Evolutionary conservation across 2,797 vertebrate genomes (phyloP).

Genomic region (Acrocephalus scirpaceus): DNA sequence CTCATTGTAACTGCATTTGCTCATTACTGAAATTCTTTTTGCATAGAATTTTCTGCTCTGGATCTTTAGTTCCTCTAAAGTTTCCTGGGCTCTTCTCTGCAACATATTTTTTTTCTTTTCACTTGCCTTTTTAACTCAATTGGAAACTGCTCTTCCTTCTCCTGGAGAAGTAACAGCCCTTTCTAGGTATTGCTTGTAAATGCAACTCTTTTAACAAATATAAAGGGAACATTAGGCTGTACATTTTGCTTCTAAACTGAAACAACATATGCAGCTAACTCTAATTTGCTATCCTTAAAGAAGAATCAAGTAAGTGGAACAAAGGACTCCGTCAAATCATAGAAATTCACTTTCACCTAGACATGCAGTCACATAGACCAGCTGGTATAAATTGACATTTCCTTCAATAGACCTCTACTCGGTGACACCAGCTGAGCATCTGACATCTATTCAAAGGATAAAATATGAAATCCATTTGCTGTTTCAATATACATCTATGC

Average conservation of each 20-base stretch:
- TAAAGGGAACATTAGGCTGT: neutral
- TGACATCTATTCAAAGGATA: constrained; percentile 11
- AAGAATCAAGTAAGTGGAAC: constrained; percentile 1
- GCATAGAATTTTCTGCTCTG: neutral
- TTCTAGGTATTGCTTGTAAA: neutral
- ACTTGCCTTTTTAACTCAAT: neutral
- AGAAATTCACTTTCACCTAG: constrained; percentile 25
- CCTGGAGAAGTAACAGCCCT: neutral
- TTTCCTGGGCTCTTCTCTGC: neutral
- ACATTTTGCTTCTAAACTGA: constrained; percentile 20
- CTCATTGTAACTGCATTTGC: neutral
- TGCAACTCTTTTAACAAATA: neutral
- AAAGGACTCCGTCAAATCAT: constrained; percentile 4
- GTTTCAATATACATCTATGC: neutral
- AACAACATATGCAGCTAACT: constrained; percentile 2
- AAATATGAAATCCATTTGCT: neutral
- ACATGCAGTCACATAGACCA: neutral
- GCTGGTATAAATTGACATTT: constrained; percentile 27
- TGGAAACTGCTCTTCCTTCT: neutral
- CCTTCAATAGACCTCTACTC: constrained; percentile 12
- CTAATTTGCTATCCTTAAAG: constrained; percentile 26
- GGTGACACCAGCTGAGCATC: constrained; percentile 16
- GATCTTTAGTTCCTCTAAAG: neutral
- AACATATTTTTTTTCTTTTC: neutral
- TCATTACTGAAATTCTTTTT: neutral